A percentile compares a stretch with the other conserved stretches of the same genome.
Conservation (phyloP, 2,888 invertebrate species). For the Pterostichus madidus region DNA sequence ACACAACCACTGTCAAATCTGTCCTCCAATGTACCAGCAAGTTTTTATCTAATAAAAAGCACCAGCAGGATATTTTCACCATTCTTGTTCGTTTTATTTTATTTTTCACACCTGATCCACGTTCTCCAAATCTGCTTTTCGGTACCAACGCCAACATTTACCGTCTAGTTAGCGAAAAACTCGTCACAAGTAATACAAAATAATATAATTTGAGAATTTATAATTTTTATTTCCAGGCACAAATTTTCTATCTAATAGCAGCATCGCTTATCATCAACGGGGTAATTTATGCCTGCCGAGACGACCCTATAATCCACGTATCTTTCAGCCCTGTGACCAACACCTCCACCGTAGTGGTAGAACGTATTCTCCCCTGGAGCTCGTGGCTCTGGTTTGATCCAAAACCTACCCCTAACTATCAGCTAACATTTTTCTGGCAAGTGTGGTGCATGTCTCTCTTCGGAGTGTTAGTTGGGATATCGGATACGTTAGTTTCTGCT, state of each 20-base stretch:
- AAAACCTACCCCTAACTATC: conserved; percentile 40
- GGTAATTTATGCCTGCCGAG: conserved; percentile 27
- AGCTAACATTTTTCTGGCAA: conserved; percentile 52
- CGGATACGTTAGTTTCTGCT: conserved; percentile 45
- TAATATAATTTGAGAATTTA: no score
- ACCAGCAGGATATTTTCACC: no score
- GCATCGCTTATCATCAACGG: conserved; percentile 26
- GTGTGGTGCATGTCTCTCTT: conserved; percentile 59
- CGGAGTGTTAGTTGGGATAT: conserved; percentile 44
- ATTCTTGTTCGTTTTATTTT: no score
- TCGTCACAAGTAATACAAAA: no score
- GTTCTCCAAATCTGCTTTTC: no score
- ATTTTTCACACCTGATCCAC: no score
- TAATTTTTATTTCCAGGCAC: conserved; percentile 50
- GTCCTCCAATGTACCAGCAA: no score
- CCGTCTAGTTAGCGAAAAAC: no score
- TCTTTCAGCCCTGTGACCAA: conserved; percentile 20
- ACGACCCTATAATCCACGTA: conserved; percentile 7
- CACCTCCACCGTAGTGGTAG: background rate
- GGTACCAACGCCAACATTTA: no score
- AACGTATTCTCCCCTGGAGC: conserved; percentile 53
- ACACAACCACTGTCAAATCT: no score
- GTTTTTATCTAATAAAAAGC: no score
- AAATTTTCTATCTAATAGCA: conserved; percentile 35
- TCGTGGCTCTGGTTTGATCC: conserved; percentile 60